phyloP scores from a whole-genome alignment of 2,113 vertebrate species.

The Mormoops blainvillei region DNA sequence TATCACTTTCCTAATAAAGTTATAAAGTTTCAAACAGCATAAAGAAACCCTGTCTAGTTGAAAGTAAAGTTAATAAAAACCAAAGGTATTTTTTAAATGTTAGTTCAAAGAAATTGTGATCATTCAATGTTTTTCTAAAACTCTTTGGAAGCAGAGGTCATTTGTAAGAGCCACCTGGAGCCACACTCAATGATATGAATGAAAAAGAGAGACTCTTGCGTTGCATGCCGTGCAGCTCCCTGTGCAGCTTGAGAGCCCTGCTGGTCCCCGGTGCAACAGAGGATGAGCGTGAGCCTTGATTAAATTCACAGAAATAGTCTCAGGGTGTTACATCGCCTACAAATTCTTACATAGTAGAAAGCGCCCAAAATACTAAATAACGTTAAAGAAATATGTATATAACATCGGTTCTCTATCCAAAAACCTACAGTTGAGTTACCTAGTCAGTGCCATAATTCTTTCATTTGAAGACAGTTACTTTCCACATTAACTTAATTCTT shows the following conservation, averaged over 20 bases:
- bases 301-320: background rate
- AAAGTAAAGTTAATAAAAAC: conserved; percentile 7
- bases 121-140: background rate
- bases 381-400: background rate
- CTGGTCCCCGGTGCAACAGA: background rate
- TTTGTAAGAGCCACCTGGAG: background rate
- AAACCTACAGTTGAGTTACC: background rate
- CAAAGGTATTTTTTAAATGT: background rate
- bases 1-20: background rate
- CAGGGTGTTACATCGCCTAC: background rate
- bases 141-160: background rate
- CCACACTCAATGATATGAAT: background rate
- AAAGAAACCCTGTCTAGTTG: background rate
- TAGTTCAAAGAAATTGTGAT: background rate
- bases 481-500: background rate
- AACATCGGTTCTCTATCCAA: background rate
- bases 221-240: background rate
- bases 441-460: background rate
- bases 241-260: background rate
- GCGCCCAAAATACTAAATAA: background rate
- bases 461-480: background rate
- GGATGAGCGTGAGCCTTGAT: background rate
- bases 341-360: background rate
- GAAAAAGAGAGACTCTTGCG: conserved; percentile 3
- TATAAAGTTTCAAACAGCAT: background rate